Evolutionary conservation across 2,113 vertebrate genomes (phyloP), one percentile per base, ranked within the genome.

Genomic region (Chloropsis hardwickii): DNA sequence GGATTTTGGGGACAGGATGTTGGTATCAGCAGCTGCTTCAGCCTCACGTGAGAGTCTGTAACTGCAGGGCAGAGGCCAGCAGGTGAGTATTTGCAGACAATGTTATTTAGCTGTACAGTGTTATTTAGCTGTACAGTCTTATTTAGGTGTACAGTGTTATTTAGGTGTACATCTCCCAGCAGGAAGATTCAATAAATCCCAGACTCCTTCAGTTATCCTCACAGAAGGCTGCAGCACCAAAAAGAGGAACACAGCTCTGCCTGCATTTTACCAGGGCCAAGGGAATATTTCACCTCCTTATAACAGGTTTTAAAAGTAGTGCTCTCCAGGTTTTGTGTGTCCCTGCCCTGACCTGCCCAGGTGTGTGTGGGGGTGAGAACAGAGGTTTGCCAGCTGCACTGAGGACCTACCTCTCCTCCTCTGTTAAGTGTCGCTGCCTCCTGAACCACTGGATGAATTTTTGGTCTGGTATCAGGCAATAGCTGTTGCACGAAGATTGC

Each of bases 401-500:
- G n/a, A n/a, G 39, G 39, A 67, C 40, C 81, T 91, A 99, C 99
- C 99, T 99, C 93, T 99, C 98, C 60, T 99, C 98, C 73, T 99
- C 99, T 0, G 98, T 98, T 86, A 99, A 97, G 70, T 98, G 98
- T 48, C 96, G 93, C 93, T 99, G 99, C 58, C 89, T 97, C 95
- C 92, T 97, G 94, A 99, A 99, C 99, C 99, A 99, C 90, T 95
- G 98, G 37, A 99, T 98, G 97, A 99, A 99, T 62, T 95, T 95
- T 14, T 90, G 91, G 86, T 99, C 98, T 8, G 98, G 97, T 28
- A 65, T 97, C 97, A 99, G 98, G 84, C 98, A 99, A 47, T 99
- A 99, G 96, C 98, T 99, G 97, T 99, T 99, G 77, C 99, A 99
- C 23, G 99, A 98, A 22, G 99, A 99, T 71, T 99, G 99, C 47